These are phyloP conservation scores for Marmota monax DNA, from an alignment of 2,113 vertebrate species.

Conservation along the genomic window DNA sequence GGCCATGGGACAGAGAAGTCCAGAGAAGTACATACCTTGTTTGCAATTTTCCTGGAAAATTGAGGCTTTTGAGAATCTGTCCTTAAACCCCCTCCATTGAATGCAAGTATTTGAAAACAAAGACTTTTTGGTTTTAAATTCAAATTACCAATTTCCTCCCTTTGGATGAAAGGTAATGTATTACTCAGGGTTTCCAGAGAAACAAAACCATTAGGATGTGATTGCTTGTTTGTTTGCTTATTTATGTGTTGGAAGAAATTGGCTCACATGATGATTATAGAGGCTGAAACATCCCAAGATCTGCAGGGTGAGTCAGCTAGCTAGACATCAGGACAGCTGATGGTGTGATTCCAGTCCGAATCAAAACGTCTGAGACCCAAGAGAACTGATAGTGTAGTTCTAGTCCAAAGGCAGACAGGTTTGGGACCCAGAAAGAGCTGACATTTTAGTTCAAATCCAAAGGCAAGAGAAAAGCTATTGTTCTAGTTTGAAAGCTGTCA, in stretches of 20 bases:
- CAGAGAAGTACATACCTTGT: neutral
- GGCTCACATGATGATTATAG: neutral
- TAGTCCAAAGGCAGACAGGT: neutral
- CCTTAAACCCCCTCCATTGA: neutral
- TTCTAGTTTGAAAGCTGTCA: neutral
- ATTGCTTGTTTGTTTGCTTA: neutral
- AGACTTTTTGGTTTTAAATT: neutral
- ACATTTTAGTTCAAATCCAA: neutral
- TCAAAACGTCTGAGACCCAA: neutral
- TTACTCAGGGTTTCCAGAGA: neutral
- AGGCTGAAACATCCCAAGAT: neutral
- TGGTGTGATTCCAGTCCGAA: neutral
- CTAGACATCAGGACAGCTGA: neutral
- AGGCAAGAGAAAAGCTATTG: neutral
- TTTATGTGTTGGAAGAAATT: neutral
- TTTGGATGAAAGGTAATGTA: neutral
- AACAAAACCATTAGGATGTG: neutral
- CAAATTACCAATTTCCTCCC: neutral
- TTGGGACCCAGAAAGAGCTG: neutral
- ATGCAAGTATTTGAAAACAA: constrained; percentile 32
- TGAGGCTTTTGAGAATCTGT: neutral
- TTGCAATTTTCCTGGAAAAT: neutral
- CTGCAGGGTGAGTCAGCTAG: neutral
- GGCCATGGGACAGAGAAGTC: neutral
- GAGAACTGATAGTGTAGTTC: neutral